Evolutionary conservation across 2,888 invertebrate species (phyloP).

Genomic region (Tachina fera): DNA sequence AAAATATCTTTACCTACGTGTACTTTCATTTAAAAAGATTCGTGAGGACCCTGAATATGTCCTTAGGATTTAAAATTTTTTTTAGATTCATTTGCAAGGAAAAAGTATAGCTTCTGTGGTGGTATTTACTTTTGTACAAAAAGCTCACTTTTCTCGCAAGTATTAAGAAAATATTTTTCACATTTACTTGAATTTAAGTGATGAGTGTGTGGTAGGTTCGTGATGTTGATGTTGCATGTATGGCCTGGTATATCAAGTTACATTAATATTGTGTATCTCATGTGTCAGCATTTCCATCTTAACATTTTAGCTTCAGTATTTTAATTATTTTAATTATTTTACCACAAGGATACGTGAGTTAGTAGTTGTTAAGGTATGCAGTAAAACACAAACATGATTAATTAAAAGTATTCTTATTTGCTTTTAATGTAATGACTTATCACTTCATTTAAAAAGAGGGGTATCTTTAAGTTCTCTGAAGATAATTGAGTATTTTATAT

Average conservation of each 20-base stretch:
- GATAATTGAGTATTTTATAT: too few relatives aligned
- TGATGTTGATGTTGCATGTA: background rate
- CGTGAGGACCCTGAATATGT: conserved; percentile 72
- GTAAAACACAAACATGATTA: conserved; percentile 5
- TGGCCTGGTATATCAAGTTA: background rate
- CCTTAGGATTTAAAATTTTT: too few relatives aligned
- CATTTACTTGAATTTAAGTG: conserved; percentile 29
- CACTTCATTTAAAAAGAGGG: background rate
- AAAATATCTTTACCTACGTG: background rate
- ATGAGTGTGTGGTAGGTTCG: conserved; percentile 68
- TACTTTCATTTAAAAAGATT: conserved; percentile 43
- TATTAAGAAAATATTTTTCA: conserved; percentile 35
- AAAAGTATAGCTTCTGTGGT: conserved; percentile 52
- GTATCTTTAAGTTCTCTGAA: background rate
- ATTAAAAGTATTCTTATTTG: conserved; percentile 26
- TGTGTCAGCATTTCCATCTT: conserved; percentile 74
- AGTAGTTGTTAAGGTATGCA: background rate
- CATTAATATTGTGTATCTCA: background rate
- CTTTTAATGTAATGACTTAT: conserved; percentile 44
- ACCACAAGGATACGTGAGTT: conserved; percentile 26
- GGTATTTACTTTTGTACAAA: conserved; percentile 19
- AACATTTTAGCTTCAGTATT: conserved; percentile 76
- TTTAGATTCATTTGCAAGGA: conserved; percentile 28
- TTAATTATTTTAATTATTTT: conserved; percentile 81
- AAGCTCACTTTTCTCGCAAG: background rate